phyloP scores from a whole-genome alignment of 2,113 vertebrate species.

The Phainopepla nitens region DNA sequence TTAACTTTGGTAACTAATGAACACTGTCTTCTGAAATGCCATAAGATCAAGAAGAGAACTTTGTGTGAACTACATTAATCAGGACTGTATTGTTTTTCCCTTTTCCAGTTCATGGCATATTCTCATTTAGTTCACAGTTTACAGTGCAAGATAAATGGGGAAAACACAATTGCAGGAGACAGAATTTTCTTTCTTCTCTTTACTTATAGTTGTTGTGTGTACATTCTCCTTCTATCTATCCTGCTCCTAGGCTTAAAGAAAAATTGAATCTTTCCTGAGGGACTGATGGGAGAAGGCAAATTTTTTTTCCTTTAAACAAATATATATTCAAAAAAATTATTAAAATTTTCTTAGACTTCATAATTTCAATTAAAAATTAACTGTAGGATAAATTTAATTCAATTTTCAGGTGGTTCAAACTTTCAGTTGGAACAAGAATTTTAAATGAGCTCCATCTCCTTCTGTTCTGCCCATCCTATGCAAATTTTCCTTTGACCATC shows the following conservation, averaged over 20 bases:
- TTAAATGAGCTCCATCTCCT: neutral
- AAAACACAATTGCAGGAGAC: neutral
- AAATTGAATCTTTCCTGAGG: neutral
- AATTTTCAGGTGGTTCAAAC: neutral
- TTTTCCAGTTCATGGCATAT: slow-evolving; percentile 41
- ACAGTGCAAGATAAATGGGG: slow-evolving; percentile 8
- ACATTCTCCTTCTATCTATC: neutral
- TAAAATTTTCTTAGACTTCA: neutral
- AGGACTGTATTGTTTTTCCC: neutral
- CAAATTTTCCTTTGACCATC: neutral
- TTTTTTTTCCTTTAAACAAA: neutral
- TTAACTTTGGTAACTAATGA: slow-evolving; percentile 15
- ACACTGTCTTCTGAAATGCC: slow-evolving; percentile 33
- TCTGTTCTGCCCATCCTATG: neutral
- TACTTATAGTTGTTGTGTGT: neutral
- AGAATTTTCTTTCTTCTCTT: neutral
- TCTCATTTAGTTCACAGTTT: slow-evolving; percentile 38
- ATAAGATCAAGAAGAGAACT: slow-evolving; percentile 23
- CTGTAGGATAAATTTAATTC: neutral
- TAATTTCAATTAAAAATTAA: neutral
- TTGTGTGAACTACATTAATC: slow-evolving; percentile 8
- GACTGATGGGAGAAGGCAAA: neutral
- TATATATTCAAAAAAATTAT: neutral
- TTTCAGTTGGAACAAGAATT: neutral
- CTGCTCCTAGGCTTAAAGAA: neutral